phyloP scores from a whole-genome alignment of 92 coral and sea anemone genomes.

The Umimayanthus kanabou region DNA sequence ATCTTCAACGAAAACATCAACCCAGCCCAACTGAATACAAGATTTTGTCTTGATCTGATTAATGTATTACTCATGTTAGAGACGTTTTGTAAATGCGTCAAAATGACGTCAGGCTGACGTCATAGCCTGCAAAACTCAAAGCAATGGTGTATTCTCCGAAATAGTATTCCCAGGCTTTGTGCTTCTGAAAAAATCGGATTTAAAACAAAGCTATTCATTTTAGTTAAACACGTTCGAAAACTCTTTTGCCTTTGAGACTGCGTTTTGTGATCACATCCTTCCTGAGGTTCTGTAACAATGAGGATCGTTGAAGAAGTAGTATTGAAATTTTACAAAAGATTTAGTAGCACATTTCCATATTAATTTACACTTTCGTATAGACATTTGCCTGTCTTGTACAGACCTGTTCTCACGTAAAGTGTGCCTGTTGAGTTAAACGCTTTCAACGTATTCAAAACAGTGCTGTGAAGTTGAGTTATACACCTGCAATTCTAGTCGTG shows the following conservation, averaged over 20 bases:
- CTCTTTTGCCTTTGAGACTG: no score
- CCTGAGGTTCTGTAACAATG: no score
- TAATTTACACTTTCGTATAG: neutral
- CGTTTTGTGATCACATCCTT: no score
- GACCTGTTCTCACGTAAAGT: neutral
- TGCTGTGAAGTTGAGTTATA: neutral
- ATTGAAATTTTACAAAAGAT: neutral
- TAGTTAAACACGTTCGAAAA: no score
- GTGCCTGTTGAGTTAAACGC: neutral
- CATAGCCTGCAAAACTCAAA: neutral
- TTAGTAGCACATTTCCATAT: neutral
- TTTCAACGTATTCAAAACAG: neutral
- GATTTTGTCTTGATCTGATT: neutral
- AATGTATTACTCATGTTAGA: neutral
- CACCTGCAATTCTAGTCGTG: neutral
- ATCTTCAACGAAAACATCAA: neutral
- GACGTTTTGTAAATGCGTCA: neutral
- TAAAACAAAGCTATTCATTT: neutral
- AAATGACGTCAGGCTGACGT: neutral
- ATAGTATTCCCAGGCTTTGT: neutral
- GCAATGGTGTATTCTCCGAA: neutral
- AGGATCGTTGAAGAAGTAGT: no score
- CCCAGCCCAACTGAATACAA: neutral
- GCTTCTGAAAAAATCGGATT: no score
- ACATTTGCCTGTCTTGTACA: neutral